phyloP scores from a whole-genome alignment of 2,888 invertebrate genomes.

The Electrophaes corylata region DNA sequence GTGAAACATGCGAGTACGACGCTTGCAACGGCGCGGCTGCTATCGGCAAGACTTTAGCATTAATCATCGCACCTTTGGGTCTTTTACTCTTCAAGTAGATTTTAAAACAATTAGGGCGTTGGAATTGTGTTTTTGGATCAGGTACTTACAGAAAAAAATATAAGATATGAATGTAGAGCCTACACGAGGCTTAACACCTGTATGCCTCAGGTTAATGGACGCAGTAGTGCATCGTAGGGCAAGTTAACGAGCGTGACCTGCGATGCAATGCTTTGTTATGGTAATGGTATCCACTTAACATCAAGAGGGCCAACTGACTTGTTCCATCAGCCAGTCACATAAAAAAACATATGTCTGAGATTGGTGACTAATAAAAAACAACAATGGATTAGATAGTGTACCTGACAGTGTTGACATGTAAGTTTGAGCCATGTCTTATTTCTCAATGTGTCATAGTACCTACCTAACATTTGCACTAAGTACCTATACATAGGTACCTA shows the following conservation, averaged over 20 bases:
- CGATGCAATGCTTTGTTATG: no score
- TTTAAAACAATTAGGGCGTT: slow-evolving; percentile 9
- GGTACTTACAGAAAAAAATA: background rate
- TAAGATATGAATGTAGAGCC: background rate
- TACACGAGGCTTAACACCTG: no score
- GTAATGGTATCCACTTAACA: no score
- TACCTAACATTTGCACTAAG: background rate
- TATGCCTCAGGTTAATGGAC: no score
- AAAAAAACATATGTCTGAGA: slow-evolving; percentile 5
- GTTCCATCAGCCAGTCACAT: no score
- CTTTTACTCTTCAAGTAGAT: slow-evolving; percentile 73
- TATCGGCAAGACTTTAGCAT: slow-evolving; percentile 70
- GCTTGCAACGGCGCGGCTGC: slow-evolving; percentile 86
- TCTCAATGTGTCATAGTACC: slow-evolving; percentile 9
- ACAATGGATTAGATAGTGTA: slow-evolving; percentile 13
- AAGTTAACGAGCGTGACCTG: no score
- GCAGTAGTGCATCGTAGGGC: no score
- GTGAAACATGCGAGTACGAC: slow-evolving; percentile 88
- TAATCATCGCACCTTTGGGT: slow-evolving; percentile 69
- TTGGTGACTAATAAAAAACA: slow-evolving; percentile 9
- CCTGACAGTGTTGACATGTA: background rate
- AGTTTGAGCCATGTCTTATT: background rate
- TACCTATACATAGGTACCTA: no score
- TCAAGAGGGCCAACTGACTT: no score
- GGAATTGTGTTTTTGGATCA: slow-evolving; percentile 2